Conservation (phyloP, 2,797 vertebrate genomes). For the Dendrocincla fuliginosa region DNA sequence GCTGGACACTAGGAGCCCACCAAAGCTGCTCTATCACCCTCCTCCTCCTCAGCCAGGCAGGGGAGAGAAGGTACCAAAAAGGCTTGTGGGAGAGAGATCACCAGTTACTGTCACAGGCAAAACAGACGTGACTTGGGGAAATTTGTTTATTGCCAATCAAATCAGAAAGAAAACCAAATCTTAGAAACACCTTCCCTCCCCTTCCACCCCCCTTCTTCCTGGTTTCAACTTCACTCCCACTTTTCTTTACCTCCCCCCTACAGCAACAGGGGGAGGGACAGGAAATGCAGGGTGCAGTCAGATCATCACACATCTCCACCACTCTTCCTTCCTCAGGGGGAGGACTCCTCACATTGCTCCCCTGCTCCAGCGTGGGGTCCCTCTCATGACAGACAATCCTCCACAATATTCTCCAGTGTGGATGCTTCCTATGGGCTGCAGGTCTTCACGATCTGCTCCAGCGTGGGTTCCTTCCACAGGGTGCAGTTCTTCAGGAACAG, state of each 20-base stretch:
- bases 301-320: background rate
- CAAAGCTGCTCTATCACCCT: background rate
- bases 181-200: background rate
- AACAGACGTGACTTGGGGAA: background rate
- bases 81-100: background rate
- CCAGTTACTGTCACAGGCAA: fast-evolving
- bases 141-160: background rate
- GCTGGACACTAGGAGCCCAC: background rate
- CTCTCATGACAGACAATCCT: background rate
- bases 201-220: background rate
- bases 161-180: background rate
- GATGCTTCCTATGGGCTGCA: background rate
- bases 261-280: fast-evolving
- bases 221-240: background rate
- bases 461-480: too few species aligned
- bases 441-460: background rate
- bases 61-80: background rate
- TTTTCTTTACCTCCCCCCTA: background rate
- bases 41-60: background rate
- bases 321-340: background rate
- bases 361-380: background rate
- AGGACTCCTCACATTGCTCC: background rate
- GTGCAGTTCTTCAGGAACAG: background rate
- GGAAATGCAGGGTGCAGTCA: fast-evolving
- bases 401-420: background rate